Conservation (phyloP, 2,888 invertebrate genomes). For the Drosophila diplacantha region DNA sequence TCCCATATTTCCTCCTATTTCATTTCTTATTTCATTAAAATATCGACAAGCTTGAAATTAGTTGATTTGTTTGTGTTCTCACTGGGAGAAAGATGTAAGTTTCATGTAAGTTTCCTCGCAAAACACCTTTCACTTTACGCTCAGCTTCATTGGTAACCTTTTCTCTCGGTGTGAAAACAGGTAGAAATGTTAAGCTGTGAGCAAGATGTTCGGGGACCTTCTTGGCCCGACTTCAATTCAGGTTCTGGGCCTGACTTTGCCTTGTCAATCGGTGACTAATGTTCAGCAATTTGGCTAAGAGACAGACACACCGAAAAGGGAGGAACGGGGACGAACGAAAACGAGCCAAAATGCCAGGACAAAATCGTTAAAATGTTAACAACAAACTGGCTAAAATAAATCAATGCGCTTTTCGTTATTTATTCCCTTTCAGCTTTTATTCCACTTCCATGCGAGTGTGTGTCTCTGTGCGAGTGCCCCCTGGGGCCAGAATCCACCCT, state of each 20-base stretch:
- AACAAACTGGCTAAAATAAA: conserved; percentile 70
- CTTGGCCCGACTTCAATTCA: conserved; percentile 45
- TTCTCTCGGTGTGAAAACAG: conserved; percentile 10
- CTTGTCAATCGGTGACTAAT: conserved; percentile 73
- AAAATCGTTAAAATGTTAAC: conserved; percentile 74
- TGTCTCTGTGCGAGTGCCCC: conserved; percentile 36
- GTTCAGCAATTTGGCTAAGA: conserved; percentile 72
- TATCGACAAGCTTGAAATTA: conserved; percentile 65
- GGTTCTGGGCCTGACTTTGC: conserved; percentile 38
- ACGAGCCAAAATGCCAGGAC: conserved; percentile 67
- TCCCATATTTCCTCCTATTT: not conserved
- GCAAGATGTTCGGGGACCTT: conserved; percentile 32
- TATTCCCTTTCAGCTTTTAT: conserved; percentile 70
- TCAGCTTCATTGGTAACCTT: not conserved
- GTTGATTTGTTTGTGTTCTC: conserved; percentile 58
- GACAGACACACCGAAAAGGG: conserved; percentile 65
- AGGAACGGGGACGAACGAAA: conserved; percentile 43
- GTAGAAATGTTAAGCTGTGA: conserved; percentile 31
- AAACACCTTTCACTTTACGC: not conserved
- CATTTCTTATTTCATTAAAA: conserved; percentile 52
- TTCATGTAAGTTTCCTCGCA: not conserved
- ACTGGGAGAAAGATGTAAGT: not conserved
- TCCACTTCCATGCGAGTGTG: conserved; percentile 39
- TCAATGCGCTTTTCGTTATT: conserved; percentile 69
- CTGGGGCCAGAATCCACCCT: conserved; percentile 21